Conservation (phyloP, 2,797 vertebrate genomes). For the Coregonus suidteri region DNA sequence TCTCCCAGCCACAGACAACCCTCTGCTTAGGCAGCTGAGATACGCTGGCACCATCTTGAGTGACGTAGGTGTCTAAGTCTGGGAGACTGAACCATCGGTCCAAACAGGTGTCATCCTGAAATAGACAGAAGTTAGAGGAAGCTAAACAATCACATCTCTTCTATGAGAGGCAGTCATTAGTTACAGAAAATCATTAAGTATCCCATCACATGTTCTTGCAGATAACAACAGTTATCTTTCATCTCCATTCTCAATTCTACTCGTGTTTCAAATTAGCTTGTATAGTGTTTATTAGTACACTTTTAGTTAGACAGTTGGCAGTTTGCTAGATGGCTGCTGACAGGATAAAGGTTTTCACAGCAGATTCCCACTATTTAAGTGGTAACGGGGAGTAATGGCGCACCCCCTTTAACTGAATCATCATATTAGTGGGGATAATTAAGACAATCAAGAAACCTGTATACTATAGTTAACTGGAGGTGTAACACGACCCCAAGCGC, state of each 20-base stretch:
- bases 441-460: not conserved
- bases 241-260: not conserved
- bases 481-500: not conserved
- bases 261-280: not conserved
- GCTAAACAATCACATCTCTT: not conserved
- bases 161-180: not conserved
- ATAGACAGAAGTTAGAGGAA: not conserved
- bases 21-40: slow-evolving; percentile 88
- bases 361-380: not conserved
- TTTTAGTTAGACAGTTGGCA: not conserved
- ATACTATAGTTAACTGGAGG: not conserved
- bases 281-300: not conserved
- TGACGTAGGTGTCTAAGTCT: slow-evolving; percentile 83
- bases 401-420: not conserved
- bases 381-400: not conserved
- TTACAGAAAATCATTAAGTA: not conserved
- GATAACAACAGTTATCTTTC: not conserved
- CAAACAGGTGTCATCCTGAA: not conserved
- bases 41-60: slow-evolving; percentile 86
- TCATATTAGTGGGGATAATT: slow-evolving; percentile 8
- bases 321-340: not conserved
- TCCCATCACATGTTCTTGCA: not conserved
- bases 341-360: not conserved
- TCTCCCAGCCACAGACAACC: slow-evolving; percentile 95
- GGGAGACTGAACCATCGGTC: not conserved